Percentiles rank a stretch among this genome's conserved stretches.
phyloP scores from a whole-genome alignment of 2,797 vertebrate genomes.

The Xenops minutus region DNA sequence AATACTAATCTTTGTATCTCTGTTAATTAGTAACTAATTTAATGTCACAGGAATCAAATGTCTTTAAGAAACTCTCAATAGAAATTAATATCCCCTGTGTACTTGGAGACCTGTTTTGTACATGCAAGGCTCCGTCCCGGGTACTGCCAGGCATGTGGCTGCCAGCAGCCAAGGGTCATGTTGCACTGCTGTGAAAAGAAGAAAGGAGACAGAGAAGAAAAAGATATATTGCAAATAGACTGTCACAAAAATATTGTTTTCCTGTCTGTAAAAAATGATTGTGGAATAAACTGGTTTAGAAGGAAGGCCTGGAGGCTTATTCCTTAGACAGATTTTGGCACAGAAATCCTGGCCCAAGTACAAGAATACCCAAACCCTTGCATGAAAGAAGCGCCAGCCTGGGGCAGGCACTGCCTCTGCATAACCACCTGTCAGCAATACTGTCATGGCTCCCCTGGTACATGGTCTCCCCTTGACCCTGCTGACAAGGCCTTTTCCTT shows the following conservation, averaged over 20 bases:
- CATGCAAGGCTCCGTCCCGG: neutral
- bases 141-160: accelerated
- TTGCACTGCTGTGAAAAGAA: neutral
- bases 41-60: neutral
- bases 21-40: slow-evolving; percentile 65
- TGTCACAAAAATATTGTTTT: neutral
- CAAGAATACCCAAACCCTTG: neutral
- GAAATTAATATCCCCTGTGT: neutral
- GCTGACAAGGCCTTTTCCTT: neutral
- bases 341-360: neutral
- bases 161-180: neutral
- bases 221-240: neutral
- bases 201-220: neutral
- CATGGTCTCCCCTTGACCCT: neutral
- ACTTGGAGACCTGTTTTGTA: neutral
- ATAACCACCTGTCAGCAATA: accelerated
- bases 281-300: neutral
- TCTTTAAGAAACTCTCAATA: slow-evolving; percentile 22
- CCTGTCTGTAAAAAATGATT: neutral
- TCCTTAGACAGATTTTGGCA: neutral
- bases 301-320: neutral
- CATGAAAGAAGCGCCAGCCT: accelerated
- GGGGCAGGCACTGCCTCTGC: neutral
- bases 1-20: slow-evolving; percentile 17
- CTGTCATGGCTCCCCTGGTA: neutral